Evolutionary conservation across 2,797 vertebrate species (phyloP), one percentile per base, ranked within the genome.

Genomic region (Tangara arthus): DNA sequence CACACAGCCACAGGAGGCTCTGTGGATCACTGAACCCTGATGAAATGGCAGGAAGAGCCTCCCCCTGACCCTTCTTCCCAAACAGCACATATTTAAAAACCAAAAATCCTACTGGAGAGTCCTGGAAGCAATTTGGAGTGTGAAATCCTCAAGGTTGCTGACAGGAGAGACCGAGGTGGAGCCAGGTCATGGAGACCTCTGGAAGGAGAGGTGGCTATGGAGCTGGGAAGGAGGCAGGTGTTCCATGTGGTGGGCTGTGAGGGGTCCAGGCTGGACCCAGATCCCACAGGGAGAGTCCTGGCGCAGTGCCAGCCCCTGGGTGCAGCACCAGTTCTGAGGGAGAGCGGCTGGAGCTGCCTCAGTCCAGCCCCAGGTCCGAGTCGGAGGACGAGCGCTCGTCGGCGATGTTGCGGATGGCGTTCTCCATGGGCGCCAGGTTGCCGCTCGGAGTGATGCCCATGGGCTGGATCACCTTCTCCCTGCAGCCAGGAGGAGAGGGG

Each of bases 401-500:
- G 24, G 97, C 59, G 35, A 98, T 66, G 42, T 96, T 97, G 0
- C 91, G 95, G 89, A 99, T 85, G 64, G 99, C 98, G 0, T 98
- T 98, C 21, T 98, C 98, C 93, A 99, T 96, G 72, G 98, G 98
- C 3, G 97, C 98, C 94, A 99, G 98, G 87, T 96, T 99, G 35
- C 99, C 99, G 1, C 98, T 98, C 27, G 98, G 98, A 7, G 97
- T 97, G 72, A 99, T 98, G 63, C 98, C 98, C 99, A 99, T 99
- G 34, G 99, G 99, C 95, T 99, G 98, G 96, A 99, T 99, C 75
- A 99, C 88, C 49, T 98, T 98, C 91, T 97, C 98, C 94, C 99
- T 99, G 97, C 21, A 77, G 70, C 21, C 53, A 9, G 47, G 34
- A 39, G 52, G 6, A 35, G 2, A 42, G 8, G 12, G 44, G 42